Evolutionary conservation across 1,140 invertebrate species (phyloP), one percentile per base, ranked within the genome.

Genomic region (Euura lappo): DNA sequence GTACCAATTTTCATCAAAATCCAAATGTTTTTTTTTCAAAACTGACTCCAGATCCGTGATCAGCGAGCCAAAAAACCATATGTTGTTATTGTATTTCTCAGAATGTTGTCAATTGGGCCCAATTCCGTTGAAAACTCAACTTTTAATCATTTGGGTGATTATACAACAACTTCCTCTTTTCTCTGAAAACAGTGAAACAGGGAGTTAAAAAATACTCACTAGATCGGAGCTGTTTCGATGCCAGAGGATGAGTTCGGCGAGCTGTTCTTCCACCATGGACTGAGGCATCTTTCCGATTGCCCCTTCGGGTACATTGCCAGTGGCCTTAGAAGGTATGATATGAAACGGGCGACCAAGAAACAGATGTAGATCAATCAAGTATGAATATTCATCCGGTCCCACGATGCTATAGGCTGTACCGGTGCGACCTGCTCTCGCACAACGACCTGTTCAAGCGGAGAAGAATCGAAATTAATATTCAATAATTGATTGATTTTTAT

Each of bases 401-500:
- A 99, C 89, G 65, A 99, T 90, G 6, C 96, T 98, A 82, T 94
- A 97, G 0, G 98, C 96, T 6, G 91, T 94, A 44, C 98, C 98
- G 70, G 90, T 91, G 46, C 97, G 90, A 6, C 98, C 98, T 71
- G 98, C 98, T 79, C 99, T 90, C 6, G 98, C 99, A 89, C 99
- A 99, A 78, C 99, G 92, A 79, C 98, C 96, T 94, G 74, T 47
- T 81, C 77, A 77, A 70, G 76, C 69, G 74, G 79, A 64, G 8
- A 10, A 68, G 42, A 68, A 68, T 68, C 2, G 10, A n/a, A 6
- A 8, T 45, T 70, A 70, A 47, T 45, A 28, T 28, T 28, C 72
- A 65, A 74, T 71, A 69, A 47, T 3, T 66, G 68, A 42, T 72
- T 73, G 11, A 71, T 28, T 66, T 68, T 65, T 68, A 77, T 73